Percentiles rank a stretch among this genome's conserved stretches.
Evolutionary conservation across 2,797 vertebrate genomes (phyloP).

Genomic region (Holocentrus rufus): DNA sequence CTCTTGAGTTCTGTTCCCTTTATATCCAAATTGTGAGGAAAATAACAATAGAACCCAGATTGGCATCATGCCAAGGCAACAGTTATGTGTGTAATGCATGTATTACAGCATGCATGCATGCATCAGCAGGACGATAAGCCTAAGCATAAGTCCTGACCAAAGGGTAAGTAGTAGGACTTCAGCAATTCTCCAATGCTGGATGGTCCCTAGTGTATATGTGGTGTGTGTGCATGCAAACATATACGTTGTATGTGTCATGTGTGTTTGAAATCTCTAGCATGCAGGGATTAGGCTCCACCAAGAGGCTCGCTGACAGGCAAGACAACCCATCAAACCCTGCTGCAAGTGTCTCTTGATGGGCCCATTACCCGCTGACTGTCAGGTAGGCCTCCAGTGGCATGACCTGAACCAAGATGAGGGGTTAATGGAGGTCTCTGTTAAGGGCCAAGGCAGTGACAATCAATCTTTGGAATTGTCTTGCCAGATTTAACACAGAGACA

Average conservation of each 20-base stretch:
- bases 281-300: conserved; percentile 6
- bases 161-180: background rate
- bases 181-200: conserved; percentile 3
- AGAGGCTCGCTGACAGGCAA: conserved; percentile 35
- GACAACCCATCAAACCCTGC: conserved; percentile 36
- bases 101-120: no score
- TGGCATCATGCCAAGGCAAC: no score
- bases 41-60: no score
- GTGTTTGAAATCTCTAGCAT: conserved; percentile 6
- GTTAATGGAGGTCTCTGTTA: conserved; percentile 46
- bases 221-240: background rate
- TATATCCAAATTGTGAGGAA: no score
- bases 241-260: background rate
- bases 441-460: conserved; percentile 28
- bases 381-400: conserved; percentile 48
- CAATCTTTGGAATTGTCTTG: conserved; percentile 50
- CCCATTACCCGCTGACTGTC: conserved; percentile 38
- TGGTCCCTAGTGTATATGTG: conserved; percentile 9
- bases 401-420: conserved; percentile 38
- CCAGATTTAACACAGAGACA: conserved; percentile 41
- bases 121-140: no score
- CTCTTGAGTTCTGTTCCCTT: background rate
- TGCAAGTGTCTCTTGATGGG: conserved; percentile 54
- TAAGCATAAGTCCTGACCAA: no score
- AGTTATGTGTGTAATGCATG: no score